Base-by-base conservation (phyloP, 2,113 vertebrate genomes). In the Martes martes region DNA sequence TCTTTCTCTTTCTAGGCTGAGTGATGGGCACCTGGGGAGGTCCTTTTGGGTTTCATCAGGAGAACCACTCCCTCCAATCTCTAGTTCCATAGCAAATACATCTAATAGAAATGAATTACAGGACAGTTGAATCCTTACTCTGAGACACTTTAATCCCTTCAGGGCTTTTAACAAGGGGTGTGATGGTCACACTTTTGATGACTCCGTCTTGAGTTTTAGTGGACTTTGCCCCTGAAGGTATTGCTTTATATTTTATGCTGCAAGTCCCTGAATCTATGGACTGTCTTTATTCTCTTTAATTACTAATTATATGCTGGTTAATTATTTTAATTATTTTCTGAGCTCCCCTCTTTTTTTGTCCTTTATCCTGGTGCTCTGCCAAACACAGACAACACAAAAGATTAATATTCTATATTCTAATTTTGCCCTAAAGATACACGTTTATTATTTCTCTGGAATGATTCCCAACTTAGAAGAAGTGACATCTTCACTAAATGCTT, bases 321-420 rank as follows among this genome's bases (percentile, higher is more conserved):
- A 89, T 85, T 93, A 85, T 93, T 85, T 13, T 94, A 81, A 89
- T 89, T 93, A 85, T 93, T 85, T 98, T 91, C 47, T 95, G 42
- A 94, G 61, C 2, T 83, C 21, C 65, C 86, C 11, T 74, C 7
- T 3, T 9, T 18, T 69, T 69, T 69, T 4, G 52, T 69, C 2
- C n/a, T 69, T 69, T 69, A 42, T 13, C 13, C 39, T 80, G 42
- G 45, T 23, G 26, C 0, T 79, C 92, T 96, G 19, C 13, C 86
- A 87, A 92, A 84, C 47, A 74, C 36, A 95, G n/a, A 61, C 4
- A 96, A 63, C 19, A 33, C 8, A 87, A 33, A 80, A 10, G 92
- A 92, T 79, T 57, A 90, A 47, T 4, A 78, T 65, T 89, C 23
- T 71, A 33, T 57, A 18, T 23, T 65, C 52, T 78, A 73, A 36